Evolutionary conservation across 2,888 invertebrate genomes (phyloP).

Genomic region (Notodonta ziczac): DNA sequence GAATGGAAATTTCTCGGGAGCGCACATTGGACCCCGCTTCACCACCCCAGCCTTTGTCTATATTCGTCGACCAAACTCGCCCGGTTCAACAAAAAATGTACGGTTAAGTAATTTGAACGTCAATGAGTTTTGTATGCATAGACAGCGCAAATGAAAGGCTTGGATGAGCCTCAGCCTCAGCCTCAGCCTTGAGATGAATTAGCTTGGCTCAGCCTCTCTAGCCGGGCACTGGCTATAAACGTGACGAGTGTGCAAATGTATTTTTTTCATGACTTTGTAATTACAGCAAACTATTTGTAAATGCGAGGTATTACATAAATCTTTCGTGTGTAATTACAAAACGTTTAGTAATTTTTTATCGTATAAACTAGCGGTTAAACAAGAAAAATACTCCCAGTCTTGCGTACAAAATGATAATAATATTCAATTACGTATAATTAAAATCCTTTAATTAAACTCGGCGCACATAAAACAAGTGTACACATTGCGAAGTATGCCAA

Average conservation of each 20-base stretch:
- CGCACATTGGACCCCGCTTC: constrained; percentile 46
- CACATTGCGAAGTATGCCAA: constrained; percentile 19
- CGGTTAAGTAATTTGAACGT: constrained; percentile 9
- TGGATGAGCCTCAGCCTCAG: no score
- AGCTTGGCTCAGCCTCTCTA: no score
- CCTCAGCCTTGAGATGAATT: no score
- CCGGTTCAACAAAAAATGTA: constrained; percentile 48
- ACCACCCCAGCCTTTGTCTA: constrained; percentile 20
- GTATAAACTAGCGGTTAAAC: no score
- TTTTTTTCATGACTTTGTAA: no score
- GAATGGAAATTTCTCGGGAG: constrained; percentile 66
- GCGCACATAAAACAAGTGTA: constrained; percentile 22
- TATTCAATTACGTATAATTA: constrained; percentile 7
- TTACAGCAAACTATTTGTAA: no score
- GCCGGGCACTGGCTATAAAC: no score
- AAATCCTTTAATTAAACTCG: constrained; percentile 27
- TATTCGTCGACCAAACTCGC: constrained; percentile 61
- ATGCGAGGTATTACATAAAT: no score
- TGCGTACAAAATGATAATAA: constrained; percentile 5
- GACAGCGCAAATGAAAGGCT: constrained; percentile 15
- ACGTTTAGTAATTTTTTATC: no score
- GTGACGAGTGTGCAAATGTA: no score
- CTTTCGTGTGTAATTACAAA: no score
- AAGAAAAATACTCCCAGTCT: no score
- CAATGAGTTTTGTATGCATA: constrained; percentile 6